A percentile compares a stretch with the other conserved stretches of the same genome.
Evolutionary conservation across 1,140 invertebrate genomes (phyloP).

Genomic region (Bombus terrestris): DNA sequence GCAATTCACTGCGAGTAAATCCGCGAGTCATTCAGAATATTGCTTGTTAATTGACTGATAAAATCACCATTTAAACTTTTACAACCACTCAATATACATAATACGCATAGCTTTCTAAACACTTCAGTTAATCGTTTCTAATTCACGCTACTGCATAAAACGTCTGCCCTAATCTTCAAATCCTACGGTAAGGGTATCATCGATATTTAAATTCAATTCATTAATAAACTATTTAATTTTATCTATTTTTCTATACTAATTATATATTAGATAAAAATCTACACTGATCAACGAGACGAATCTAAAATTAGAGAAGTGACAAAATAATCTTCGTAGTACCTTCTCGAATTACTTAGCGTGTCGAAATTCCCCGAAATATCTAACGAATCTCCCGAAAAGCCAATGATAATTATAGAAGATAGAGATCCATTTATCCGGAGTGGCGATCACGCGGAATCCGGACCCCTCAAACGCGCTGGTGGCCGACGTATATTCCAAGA

Average conservation of each 20-base stretch:
- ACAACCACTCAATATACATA: not conserved
- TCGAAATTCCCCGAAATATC: constrained; percentile 51
- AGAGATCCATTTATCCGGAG: constrained; percentile 37
- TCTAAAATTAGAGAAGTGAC: not conserved
- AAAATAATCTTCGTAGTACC: constrained; percentile 1
- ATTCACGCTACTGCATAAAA: not conserved
- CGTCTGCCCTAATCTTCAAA: not conserved
- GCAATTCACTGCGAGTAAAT: constrained; percentile 8
- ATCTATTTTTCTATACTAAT: no score
- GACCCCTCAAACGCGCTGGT: not conserved
- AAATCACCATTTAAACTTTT: not conserved
- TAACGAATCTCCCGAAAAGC: constrained; percentile 41
- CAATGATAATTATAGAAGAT: constrained; percentile 46
- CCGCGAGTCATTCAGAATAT: constrained; percentile 4
- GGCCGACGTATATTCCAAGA: constrained; percentile 34
- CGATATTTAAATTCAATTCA: no score
- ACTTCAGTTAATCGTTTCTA: not conserved
- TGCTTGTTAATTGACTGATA: constrained; percentile 10
- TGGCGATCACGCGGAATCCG: constrained; percentile 26
- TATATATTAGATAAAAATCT: not conserved
- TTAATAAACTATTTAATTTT: no score
- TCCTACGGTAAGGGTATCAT: no score
- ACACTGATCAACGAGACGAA: not conserved
- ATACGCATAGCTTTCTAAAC: not conserved
- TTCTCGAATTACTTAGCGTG: constrained; percentile 33